Evolutionary conservation across 2,888 invertebrate genomes (phyloP), one percentile per base, ranked within the genome.

Genomic region (Pyrochroa serraticornis): DNA sequence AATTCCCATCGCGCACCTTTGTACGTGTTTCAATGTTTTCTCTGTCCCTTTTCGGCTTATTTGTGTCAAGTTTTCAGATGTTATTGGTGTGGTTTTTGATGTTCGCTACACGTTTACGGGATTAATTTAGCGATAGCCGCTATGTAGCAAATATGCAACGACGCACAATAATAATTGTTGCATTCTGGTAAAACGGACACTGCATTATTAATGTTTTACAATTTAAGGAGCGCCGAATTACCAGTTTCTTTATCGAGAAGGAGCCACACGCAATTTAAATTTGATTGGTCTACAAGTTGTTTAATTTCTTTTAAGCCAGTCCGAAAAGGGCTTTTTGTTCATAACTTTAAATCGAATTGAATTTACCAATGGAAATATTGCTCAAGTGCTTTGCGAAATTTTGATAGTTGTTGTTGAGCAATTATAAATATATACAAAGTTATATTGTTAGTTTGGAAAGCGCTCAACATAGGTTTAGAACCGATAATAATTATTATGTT

Each of bases 371-470:
- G 12, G 3, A 39, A 3, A 8, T 6, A 39, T 46, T 53, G 53
- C 53, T 53, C 53, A 53, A 53, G 53, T 53, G 53, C 53, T 53
- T 53, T 53, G 53, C 46, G 35, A 53, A 53, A 53, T 45, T 53
- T 48, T 53, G 46, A 46, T 46, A 46, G 53, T 53, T 46, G 46
- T 53, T 44, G 44, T 45, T 52, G 52, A 52, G 52, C 52, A 53
- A 44, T 51, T 38, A 43, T 50, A 44, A 34, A 37, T 44, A 52
- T 37, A 49, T 10, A 42, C 38, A 38, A 37, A 52, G 52, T 52
- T 43, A n/a, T n/a, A 38, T 44, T 52, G 45, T 52, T 52, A 52
- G 52, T 44, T 44, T 44, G 36, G 38, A 44, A 30, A 33, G 52
- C 38, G 52, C 52, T 52, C 52, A 45, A 52, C 52, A 44, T 52